A percentile compares a stretch with the other conserved stretches of the same genome.
phyloP scores from a whole-genome alignment of 1,140 invertebrate genomes.

The Pseudachorutes palmiensis region DNA sequence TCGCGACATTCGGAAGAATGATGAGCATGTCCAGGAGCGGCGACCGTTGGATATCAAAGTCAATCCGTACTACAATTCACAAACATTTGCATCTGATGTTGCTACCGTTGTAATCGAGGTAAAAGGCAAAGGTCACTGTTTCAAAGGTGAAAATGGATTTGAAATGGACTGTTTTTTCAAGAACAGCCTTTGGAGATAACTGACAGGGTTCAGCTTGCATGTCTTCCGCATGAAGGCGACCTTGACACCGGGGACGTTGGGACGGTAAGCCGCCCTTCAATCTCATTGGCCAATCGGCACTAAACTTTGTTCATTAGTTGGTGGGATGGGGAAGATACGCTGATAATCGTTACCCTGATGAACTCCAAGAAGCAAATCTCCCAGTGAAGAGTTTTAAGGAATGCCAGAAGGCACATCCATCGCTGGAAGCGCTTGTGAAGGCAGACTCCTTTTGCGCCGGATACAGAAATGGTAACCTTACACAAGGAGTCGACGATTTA shows the following conservation, averaged over 20 bases:
- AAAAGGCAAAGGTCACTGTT: not conserved
- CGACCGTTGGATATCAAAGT: constrained; percentile 11
- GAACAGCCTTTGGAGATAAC: constrained; percentile 11
- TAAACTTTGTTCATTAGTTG: not conserved
- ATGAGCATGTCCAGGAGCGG: not conserved
- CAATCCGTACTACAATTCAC: constrained; percentile 1
- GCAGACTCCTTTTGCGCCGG: constrained; percentile 22
- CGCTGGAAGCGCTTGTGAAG: constrained; percentile 9
- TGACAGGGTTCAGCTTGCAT: not conserved
- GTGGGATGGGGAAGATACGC: constrained; percentile 13
- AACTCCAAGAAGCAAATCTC: constrained; percentile 19
- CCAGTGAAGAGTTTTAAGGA: constrained; percentile 10
- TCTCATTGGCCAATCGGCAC: not conserved
- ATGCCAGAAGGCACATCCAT: not conserved
- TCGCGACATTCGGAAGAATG: constrained; percentile 12
- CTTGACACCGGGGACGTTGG: constrained; percentile 5
- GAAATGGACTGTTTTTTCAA: not conserved
- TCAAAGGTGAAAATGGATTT: no score
- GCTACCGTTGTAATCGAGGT: not conserved
- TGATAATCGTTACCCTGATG: constrained; percentile 18
- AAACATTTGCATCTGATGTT: constrained; percentile 15
- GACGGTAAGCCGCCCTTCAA: constrained; percentile 4
- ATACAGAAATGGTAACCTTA: constrained; percentile 19
- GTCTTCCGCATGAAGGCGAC: constrained; percentile 9
- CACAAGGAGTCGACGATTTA: not conserved